These are phyloP conservation scores for Ctenopoma kingsleyae DNA, from an alignment of 2,797 vertebrate species.

Conservation along the genomic window DNA sequence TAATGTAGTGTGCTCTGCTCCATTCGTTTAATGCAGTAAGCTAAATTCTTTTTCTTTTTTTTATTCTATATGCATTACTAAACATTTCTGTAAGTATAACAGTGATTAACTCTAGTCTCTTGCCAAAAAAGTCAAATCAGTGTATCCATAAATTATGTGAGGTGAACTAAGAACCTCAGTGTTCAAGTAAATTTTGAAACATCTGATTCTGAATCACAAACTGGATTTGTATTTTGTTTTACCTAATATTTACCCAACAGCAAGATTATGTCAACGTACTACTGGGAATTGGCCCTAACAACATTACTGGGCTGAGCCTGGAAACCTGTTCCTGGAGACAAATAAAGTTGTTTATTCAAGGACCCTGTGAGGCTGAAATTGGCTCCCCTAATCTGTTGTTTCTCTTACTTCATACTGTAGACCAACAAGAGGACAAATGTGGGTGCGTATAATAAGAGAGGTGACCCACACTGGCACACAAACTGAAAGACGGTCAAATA, in stretches of 20 bases:
- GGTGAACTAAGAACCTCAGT: not conserved
- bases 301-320: not conserved
- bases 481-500: slow-evolving; percentile 9
- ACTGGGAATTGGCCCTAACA: not conserved
- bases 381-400: slow-evolving; percentile 16
- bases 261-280: slow-evolving; percentile 18
- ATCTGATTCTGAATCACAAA: slow-evolving; percentile 13
- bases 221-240: not conserved
- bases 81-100: too few relatives aligned
- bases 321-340: slow-evolving; percentile 30
- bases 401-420: slow-evolving; percentile 20
- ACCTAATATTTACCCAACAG: not conserved
- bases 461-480: slow-evolving; percentile 14
- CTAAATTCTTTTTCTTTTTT: too few relatives aligned
- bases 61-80: too few relatives aligned
- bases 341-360: slow-evolving; percentile 38
- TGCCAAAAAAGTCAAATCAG: not conserved
- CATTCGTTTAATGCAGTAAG: too few relatives aligned
- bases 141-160: not conserved
- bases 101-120: too few relatives aligned
- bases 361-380: slow-evolving; percentile 6
- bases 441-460: slow-evolving; percentile 17
- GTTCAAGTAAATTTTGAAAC: slow-evolving; percentile 16
- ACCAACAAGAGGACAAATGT: slow-evolving; percentile 12
- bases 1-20: too few relatives aligned